Conservation (phyloP, 2,888 invertebrate species). For the Agrotis puta region DNA sequence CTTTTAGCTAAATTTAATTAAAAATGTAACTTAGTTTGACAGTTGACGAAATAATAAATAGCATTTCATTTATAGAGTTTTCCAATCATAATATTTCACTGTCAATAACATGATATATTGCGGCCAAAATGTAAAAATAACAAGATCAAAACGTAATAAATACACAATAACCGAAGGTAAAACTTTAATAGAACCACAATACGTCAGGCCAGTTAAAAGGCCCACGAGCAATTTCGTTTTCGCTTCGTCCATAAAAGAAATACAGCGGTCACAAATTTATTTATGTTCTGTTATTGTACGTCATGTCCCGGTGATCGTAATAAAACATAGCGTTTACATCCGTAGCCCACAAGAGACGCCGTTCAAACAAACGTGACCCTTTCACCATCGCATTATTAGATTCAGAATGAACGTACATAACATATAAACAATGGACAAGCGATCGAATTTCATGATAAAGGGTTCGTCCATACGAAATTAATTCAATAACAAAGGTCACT, state of each 20-base stretch:
- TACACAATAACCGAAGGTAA: slow-evolving; percentile 34
- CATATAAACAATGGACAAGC: slow-evolving; percentile 84
- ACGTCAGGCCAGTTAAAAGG: slow-evolving; percentile 44
- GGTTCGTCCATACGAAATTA: slow-evolving; percentile 82
- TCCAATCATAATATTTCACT: slow-evolving; percentile 5
- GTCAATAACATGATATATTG: slow-evolving; percentile 14
- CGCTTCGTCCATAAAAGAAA: slow-evolving; percentile 61
- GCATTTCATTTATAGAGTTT: slow-evolving; percentile 3
- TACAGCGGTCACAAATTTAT: slow-evolving; percentile 67
- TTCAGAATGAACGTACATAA: slow-evolving; percentile 78
- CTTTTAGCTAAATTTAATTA: neutral
- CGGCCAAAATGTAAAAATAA: slow-evolving; percentile 18
- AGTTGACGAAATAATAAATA: neutral
- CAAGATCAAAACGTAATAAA: slow-evolving; percentile 21
- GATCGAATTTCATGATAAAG: slow-evolving; percentile 84
- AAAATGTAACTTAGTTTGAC: neutral
- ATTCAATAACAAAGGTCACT: slow-evolving; percentile 84
- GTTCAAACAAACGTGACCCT: slow-evolving; percentile 77
- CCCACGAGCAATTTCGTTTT: slow-evolving; percentile 45
- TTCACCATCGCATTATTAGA: slow-evolving; percentile 82
- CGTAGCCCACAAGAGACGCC: slow-evolving; percentile 57
- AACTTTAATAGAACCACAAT: slow-evolving; percentile 47
- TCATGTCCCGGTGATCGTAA: slow-evolving; percentile 72
- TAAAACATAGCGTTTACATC: slow-evolving; percentile 72
- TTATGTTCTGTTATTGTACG: slow-evolving; percentile 72